Evolutionary conservation across 2,888 invertebrate species (phyloP), one percentile per base, ranked within the genome.

Genomic region (Blomia tropicalis): DNA sequence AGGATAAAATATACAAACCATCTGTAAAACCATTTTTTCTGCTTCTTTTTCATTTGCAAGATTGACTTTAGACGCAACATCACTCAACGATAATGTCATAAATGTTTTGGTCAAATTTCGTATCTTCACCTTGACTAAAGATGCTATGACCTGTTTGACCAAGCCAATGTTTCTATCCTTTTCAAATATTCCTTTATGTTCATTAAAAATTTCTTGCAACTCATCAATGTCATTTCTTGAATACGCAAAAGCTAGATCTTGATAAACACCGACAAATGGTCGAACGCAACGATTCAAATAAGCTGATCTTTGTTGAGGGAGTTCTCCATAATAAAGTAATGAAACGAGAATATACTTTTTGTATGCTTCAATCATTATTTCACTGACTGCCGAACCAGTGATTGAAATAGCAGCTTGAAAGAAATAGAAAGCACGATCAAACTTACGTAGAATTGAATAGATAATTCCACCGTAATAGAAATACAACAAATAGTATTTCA

Each of bases 391-490:
- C 77, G 85, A 81, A 31, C 90, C 87, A 2, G 93, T 93, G n/a
- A 91, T 91, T 29, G 91, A 91, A 64, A 92, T 83, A 63, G 87
- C 91, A 22, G 92, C 89, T 81, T 95, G 93, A 75, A 89, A 91
- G 76, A 90, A 93, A 75, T 91, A 93, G 65, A 92, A 77, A 7
- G 93, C 91, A 71, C 90, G 80, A 69, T 91, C 88, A 72, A 87
- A 89, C 71, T 91, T 88, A 74, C 93, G 91, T 70, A 93, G 76
- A 14, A 89, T 87, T 62, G 91, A 83, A 74, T 92, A 95, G 69
- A 95, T 89, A 89, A 95, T 91, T 59, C 95, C 95, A 63, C 93
- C 93, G 73, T 96, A 96, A 74, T 95, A 95, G 73, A 89, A 95
- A 74, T 91, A 95, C 0, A 90, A 79, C 59, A 96, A 79, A 73